These are phyloP conservation scores for Halictus quadricinctus DNA, from an alignment of 2,888 invertebrate species.

Conservation along the genomic window DNA sequence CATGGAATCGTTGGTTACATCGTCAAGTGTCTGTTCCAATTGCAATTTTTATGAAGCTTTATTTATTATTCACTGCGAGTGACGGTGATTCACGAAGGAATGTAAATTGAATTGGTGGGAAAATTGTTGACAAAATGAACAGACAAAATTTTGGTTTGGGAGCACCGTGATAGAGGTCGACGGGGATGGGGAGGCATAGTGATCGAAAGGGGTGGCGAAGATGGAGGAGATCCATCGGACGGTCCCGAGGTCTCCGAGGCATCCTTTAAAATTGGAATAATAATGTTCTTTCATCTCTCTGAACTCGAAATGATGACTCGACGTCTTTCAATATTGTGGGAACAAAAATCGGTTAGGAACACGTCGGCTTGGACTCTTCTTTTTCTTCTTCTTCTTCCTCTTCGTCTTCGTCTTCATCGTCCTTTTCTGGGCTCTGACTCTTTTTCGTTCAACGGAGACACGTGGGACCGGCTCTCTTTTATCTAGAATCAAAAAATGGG, in stretches of 20 bases:
- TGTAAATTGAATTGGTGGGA: not conserved
- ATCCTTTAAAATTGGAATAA: constrained; percentile 82
- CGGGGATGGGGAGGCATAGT: constrained; percentile 38
- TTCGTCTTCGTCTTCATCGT: constrained; percentile 46
- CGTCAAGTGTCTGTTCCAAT: too few relatives aligned
- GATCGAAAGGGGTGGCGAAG: constrained; percentile 68
- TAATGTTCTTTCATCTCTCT: constrained; percentile 80
- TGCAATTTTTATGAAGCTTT: too few relatives aligned
- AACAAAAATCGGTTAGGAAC: constrained; percentile 76
- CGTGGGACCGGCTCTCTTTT: constrained; percentile 18
- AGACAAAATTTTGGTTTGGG: not conserved
- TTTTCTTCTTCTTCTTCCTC: constrained; percentile 57
- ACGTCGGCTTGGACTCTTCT: constrained; percentile 68
- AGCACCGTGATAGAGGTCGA: constrained; percentile 11
- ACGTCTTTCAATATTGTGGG: constrained; percentile 81
- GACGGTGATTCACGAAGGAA: too few relatives aligned
- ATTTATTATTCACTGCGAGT: too few relatives aligned
- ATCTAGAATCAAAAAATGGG: constrained; percentile 10
- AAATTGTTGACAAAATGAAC: not conserved
- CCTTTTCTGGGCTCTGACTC: constrained; percentile 13
- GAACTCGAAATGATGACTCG: constrained; percentile 81
- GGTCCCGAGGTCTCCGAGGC: constrained; percentile 60
- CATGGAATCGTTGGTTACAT: too few relatives aligned
- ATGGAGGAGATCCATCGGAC: constrained; percentile 69
- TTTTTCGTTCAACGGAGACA: constrained; percentile 35